Conservation (phyloP, 2,888 invertebrate genomes). For the Napeogenes inachia region DNA sequence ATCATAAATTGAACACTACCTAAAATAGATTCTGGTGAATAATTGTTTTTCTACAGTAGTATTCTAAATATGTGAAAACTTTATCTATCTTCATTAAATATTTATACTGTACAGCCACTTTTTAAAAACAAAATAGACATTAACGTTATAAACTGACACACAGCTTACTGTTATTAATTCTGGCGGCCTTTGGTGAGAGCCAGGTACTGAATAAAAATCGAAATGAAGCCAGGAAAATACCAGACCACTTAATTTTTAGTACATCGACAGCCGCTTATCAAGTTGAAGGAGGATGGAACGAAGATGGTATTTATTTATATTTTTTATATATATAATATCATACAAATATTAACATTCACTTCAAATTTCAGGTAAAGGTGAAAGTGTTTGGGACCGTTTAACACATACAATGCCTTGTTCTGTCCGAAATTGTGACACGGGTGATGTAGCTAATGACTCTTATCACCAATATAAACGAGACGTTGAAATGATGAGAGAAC, state of each 20-base stretch:
- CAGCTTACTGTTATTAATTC: background rate
- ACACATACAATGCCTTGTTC: conserved; percentile 64
- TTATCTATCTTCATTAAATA: no score
- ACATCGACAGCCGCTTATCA: conserved; percentile 68
- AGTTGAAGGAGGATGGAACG: conserved; percentile 72
- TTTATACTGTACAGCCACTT: no score
- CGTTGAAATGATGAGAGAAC: conserved; percentile 55
- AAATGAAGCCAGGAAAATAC: conserved; percentile 40
- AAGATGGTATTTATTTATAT: conserved; percentile 48
- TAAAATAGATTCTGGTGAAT: no score
- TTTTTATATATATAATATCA: background rate
- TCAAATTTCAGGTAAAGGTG: conserved; percentile 61
- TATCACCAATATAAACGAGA: conserved; percentile 77
- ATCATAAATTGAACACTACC: no score
- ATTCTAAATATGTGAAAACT: no score
- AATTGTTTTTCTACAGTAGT: no score
- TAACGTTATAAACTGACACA: background rate
- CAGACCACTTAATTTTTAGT: conserved; percentile 47
- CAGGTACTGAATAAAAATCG: conserved; percentile 8
- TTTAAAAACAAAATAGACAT: no score
- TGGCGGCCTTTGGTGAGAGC: background rate
- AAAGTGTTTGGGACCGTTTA: conserved; percentile 79
- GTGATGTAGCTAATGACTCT: conserved; percentile 76
- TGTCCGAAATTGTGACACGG: conserved; percentile 73
- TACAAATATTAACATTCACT: background rate